Conservation (phyloP, 2,113 vertebrate species). For the Strix uralensis region DNA sequence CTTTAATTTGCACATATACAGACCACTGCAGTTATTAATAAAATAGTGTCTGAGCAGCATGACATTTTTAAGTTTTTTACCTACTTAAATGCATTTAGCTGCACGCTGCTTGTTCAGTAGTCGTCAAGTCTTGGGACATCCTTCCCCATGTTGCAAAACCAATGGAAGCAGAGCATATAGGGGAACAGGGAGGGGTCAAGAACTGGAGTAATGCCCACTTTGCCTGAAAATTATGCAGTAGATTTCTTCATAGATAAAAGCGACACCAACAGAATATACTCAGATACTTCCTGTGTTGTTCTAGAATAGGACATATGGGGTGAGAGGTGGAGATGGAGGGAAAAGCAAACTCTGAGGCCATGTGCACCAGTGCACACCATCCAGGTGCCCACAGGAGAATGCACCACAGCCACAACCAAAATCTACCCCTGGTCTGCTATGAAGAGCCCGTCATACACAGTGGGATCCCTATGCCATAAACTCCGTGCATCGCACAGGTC, state of each 20-base stretch:
- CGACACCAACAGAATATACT: background rate
- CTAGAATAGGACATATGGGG: background rate
- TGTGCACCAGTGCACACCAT: background rate
- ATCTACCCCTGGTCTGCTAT: background rate
- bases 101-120: background rate
- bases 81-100: background rate
- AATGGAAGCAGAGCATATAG: background rate
- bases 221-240: background rate
- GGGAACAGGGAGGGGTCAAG: background rate
- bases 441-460: background rate
- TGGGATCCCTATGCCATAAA: background rate
- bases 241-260: background rate
- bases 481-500: accelerated
- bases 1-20: background rate
- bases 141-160: background rate
- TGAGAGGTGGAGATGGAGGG: background rate
- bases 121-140: background rate
- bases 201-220: background rate
- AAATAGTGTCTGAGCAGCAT: background rate
- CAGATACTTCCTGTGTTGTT: background rate
- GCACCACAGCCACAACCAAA: background rate
- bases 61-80: background rate
- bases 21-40: background rate
- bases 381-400: background rate
- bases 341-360: background rate